Evolutionary conservation across 2,797 vertebrate genomes (phyloP).

Genomic region (Lacerta agilis): DNA sequence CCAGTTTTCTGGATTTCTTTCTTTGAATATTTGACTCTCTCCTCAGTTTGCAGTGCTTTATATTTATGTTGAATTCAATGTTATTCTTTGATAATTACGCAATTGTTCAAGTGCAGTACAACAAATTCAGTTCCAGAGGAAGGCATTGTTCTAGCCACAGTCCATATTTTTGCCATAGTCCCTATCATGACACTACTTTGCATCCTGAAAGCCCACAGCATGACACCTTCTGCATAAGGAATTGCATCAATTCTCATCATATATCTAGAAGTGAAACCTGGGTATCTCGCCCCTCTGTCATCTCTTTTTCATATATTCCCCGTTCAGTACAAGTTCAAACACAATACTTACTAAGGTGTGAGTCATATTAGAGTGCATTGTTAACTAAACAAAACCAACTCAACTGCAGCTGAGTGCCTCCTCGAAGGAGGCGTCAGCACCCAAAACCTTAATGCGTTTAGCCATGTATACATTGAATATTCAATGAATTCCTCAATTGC

Average conservation of each 20-base stretch:
- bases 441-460: slow-evolving; percentile 62
- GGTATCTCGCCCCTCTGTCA: neutral
- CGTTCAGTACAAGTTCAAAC: slow-evolving; percentile 7
- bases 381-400: slow-evolving; percentile 63
- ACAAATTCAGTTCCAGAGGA: slow-evolving; percentile 41
- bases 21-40: neutral
- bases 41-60: neutral
- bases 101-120: slow-evolving; percentile 28
- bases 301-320: neutral
- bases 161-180: neutral
- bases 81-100: neutral
- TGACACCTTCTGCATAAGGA: fast-evolving
- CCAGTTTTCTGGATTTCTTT: neutral
- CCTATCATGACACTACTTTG: fast-evolving
- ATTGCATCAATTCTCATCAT: neutral
- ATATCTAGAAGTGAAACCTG: neutral
- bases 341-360: slow-evolving; percentile 39
- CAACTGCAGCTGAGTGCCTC: slow-evolving; percentile 64
- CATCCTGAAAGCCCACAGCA: neutral
- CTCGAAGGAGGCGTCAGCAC: slow-evolving; percentile 60
- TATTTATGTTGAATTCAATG: neutral
- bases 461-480: slow-evolving; percentile 56
- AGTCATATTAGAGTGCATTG: slow-evolving; percentile 51
- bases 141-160: slow-evolving; percentile 14
- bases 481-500: slow-evolving; percentile 65